A percentile compares a stretch with the other conserved stretches of the same genome.
Evolutionary conservation across 2,888 invertebrate species (phyloP).

Genomic region (Thecocarcelia acutangulata): DNA sequence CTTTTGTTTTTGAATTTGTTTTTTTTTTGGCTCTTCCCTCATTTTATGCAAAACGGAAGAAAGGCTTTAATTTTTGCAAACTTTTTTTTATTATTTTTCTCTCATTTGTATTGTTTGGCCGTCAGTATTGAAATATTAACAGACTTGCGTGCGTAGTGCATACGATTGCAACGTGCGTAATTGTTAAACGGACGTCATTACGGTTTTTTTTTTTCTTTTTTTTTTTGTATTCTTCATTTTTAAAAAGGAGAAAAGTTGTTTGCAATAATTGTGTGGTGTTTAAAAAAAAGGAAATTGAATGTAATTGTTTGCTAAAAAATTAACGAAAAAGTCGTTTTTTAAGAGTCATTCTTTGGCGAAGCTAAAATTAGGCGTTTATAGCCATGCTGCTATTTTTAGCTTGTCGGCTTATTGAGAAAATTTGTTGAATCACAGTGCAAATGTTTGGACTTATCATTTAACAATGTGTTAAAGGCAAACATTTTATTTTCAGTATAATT

Average conservation of each 20-base stretch:
- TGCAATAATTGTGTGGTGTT: not conserved
- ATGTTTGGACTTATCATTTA: too few relatives aligned
- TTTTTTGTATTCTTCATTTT: not conserved
- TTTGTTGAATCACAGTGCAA: not conserved
- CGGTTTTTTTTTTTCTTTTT: not conserved
- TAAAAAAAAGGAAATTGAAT: constrained; percentile 10
- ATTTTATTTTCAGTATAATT: not conserved
- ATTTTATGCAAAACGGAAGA: constrained; percentile 56
- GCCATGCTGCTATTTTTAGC: constrained; percentile 4
- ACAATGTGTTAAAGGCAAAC: not conserved
- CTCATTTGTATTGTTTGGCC: constrained; percentile 1
- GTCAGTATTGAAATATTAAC: constrained; percentile 35
- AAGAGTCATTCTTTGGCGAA: not conserved
- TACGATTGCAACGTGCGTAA: constrained; percentile 19
- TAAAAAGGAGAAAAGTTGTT: not conserved
- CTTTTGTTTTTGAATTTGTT: not conserved
- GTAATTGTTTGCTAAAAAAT: not conserved
- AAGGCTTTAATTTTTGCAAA: constrained; percentile 8
- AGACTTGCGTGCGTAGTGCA: not conserved
- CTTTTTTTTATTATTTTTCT: not conserved
- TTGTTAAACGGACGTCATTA: constrained; percentile 60
- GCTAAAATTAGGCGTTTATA: not conserved
- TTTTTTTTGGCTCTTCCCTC: constrained; percentile 12
- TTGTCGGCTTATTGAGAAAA: not conserved
- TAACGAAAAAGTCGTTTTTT: not conserved